Conservation (phyloP, 2,888 invertebrate genomes). For the Antheraea yamamai region DNA sequence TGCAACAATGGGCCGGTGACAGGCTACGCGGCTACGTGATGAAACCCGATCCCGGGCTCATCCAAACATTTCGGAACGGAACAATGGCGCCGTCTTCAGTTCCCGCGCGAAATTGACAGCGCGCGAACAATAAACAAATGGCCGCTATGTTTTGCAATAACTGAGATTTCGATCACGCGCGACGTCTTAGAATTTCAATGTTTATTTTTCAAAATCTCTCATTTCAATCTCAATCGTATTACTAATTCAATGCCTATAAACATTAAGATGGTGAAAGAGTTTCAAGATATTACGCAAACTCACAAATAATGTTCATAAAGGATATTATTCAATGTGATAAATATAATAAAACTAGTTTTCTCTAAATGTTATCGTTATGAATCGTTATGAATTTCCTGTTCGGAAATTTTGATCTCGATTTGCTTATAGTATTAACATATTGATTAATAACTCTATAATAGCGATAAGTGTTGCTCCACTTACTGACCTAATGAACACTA, state of each 20-base stretch:
- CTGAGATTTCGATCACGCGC: constrained; percentile 11
- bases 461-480: background rate
- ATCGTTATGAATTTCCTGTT: background rate
- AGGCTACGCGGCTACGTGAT: constrained; percentile 46
- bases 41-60: constrained; percentile 58
- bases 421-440: background rate
- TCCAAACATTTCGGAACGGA: constrained; percentile 43
- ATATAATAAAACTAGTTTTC: constrained; percentile 8
- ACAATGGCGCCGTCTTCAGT: constrained; percentile 47
- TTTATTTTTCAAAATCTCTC: constrained; percentile 1
- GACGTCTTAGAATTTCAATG: background rate
- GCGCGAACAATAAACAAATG: constrained; percentile 21
- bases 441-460: background rate
- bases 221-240: background rate
- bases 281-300: background rate
- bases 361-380: no score
- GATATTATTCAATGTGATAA: constrained; percentile 7
- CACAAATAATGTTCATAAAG: background rate
- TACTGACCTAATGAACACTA: background rate
- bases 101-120: constrained; percentile 35
- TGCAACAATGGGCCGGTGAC: constrained; percentile 54
- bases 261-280: background rate
- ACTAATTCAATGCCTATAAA: background rate
- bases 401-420: constrained; percentile 6
- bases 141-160: constrained; percentile 20